Conservation (phyloP, 1,140 invertebrate genomes). For the Oscheius sp. region DNA sequence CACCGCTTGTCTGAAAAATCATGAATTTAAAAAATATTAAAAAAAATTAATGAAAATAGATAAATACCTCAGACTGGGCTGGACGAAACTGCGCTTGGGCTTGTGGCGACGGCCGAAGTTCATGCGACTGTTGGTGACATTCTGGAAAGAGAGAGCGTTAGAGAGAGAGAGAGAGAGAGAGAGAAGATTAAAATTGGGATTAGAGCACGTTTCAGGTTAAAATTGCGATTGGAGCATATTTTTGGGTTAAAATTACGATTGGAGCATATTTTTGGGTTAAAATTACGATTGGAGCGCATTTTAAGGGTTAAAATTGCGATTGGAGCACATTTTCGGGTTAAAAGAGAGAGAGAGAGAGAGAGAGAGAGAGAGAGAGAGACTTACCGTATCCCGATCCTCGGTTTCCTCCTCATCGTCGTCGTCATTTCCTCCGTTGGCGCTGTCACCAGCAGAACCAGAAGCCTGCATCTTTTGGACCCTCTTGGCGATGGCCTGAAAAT, state of each 20-base stretch:
- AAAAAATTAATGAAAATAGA: constrained; percentile 18
- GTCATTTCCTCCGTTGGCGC: constrained; percentile 17
- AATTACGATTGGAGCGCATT: too few relatives aligned
- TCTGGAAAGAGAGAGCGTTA: too few relatives aligned
- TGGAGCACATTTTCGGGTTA: too few relatives aligned
- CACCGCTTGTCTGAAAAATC: constrained; percentile 46
- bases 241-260: neutral
- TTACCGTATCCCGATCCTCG: too few relatives aligned
- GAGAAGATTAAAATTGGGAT: too few relatives aligned
- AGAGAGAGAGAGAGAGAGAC: too few relatives aligned
- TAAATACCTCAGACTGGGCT: constrained; percentile 18
- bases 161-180: too few relatives aligned
- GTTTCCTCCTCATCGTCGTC: constrained; percentile 27
- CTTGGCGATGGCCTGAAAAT: constrained; percentile 1
- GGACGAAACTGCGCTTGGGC: constrained; percentile 41
- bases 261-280: neutral
- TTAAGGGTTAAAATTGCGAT: too few relatives aligned
- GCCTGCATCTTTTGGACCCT: neutral
- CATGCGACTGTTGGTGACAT: constrained; percentile 55
- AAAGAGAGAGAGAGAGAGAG: too few relatives aligned
- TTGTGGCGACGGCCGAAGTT: constrained; percentile 47
- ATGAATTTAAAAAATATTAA: too few relatives aligned
- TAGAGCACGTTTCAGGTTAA: too few relatives aligned
- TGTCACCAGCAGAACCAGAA: neutral
- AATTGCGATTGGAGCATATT: too few relatives aligned